Evolutionary conservation across 2,113 vertebrate genomes (phyloP).

Genomic region (Electrona antarctica): DNA sequence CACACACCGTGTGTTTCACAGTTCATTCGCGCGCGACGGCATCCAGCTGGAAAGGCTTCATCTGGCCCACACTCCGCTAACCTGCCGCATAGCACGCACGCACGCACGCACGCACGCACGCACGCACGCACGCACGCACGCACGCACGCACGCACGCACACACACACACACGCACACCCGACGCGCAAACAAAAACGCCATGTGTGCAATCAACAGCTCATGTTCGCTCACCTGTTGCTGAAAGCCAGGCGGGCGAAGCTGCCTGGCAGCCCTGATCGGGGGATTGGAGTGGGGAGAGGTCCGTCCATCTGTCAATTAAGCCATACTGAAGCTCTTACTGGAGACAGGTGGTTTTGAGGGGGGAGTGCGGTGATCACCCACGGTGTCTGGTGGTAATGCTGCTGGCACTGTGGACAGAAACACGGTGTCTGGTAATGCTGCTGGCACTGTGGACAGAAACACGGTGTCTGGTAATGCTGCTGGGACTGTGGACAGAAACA

Average conservation of each 20-base stretch:
- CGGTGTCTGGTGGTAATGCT: background rate
- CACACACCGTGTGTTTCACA: background rate
- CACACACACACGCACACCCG: too few relatives aligned
- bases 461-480: too few relatives aligned
- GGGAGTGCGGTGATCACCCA: background rate
- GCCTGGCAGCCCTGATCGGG: background rate
- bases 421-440: background rate
- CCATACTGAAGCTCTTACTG: background rate
- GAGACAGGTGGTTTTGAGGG: background rate
- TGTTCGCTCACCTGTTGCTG: conserved; percentile 60
- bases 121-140: too few relatives aligned
- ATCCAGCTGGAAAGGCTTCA: conserved; percentile 59
- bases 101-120: too few relatives aligned
- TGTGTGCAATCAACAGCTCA: conserved; percentile 47
- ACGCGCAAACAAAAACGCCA: conserved; percentile 22
- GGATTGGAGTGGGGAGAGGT: background rate
- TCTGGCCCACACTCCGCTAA: conserved; percentile 50
- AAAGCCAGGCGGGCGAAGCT: conserved; percentile 5
- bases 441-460: too few relatives aligned
- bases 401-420: background rate
- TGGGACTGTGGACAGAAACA: too few relatives aligned
- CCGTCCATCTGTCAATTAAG: conserved; percentile 19
- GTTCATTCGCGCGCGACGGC: conserved; percentile 40
- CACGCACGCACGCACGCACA: too few relatives aligned
- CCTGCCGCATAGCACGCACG: conserved; percentile 40